Evolutionary conservation across 2,888 invertebrate species (phyloP), one percentile per base, ranked within the genome.

Genomic region (Melolontha melolontha): DNA sequence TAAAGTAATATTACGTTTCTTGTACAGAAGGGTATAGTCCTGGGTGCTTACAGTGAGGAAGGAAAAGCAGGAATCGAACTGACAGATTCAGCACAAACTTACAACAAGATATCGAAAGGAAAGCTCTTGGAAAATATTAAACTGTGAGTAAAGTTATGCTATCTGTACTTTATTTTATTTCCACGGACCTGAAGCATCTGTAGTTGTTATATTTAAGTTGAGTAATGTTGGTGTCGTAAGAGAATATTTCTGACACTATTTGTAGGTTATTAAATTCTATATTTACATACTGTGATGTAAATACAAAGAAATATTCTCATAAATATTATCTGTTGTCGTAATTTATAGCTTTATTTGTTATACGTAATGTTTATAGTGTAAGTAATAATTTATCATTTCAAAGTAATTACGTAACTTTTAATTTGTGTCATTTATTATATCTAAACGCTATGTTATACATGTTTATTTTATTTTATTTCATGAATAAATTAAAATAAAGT

Each of bases 21-120:
- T 41, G 79, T 80, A 69, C 79, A 87, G 87, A 86, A 84, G 81
- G 87, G 87, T 69, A 78, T 88, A 71, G 86, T 87, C 68, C 81
- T 88, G 70, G 87, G 88, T 66, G 85, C 85, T 41, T 86, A 87
- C 72, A 74, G 76, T 42, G 81, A 84, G 69, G 82, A 84, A 63
- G 79, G 78, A 68, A 80, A 81, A 67, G 8, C 5, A 44, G 78
- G 75, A 47, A 73, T 86, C 66, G 76, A 79, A 66, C 79, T 87
- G 67, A 87, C 87, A 66, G 80, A 83, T 50, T 79, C 84, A 70
- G 86, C 86, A 59, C 79, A 82, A 72, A 81, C 84, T 68, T 87
- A 84, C 74, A 84, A 88, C 78, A 79, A 83, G 71, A 75, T 77
- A 50, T 80, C 82, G 41, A 76, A 83, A 69, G 87, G 87, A 75